Base-by-base conservation (phyloP, 64 coral and sea anemone genomes). In the Montipora capricornis region DNA sequence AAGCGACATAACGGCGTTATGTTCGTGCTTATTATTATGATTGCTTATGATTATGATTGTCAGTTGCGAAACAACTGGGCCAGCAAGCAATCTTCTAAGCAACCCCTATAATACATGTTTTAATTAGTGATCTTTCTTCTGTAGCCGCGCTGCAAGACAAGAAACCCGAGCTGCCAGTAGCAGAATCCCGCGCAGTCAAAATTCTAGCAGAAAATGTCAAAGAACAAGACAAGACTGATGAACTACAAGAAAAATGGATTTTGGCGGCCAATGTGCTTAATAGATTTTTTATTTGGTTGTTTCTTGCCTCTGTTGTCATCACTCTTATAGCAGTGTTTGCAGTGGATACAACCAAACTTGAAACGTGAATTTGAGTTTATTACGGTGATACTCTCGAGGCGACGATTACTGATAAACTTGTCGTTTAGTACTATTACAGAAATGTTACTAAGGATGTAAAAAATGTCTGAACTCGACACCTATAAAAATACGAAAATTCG, bases 271-370 rank as follows among this genome's bases (percentile, higher is more conserved):
- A 99, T 75, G 89, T 99, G 20, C 80, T 99, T 4, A 94, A 94
- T 83, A 84, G 97, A 73, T 94, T 99, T 64, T 94, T 99, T 77
- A 96, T 89, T 53, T 81, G 95, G 76, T 50, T 99, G 73, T 96
- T 96, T 73, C 59, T 99, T 46, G 45, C 89, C 58, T 78, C 95
- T 15, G 81, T 93, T 77, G 76, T 95, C 24, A 66, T 96, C 26
- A 99, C 97, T 16, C 49, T 99, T 77, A 61, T 96, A 3, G 97
- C 88, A 26, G 84, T 96, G 11, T 94, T 97, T 46, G 62, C 87
- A 46, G 73, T 78, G 57, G 77, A 94, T 44, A 49, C 47, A 1
- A 51, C 48, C 22, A 53, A 44, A 60, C 9, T 59, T 67, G 88
- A 15, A 46, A 17, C 19, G 37, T 29, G 6, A 66, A 26, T 19